Evolutionary conservation across 1,140 invertebrate species (phyloP).

Genomic region (Artemia franciscana): DNA sequence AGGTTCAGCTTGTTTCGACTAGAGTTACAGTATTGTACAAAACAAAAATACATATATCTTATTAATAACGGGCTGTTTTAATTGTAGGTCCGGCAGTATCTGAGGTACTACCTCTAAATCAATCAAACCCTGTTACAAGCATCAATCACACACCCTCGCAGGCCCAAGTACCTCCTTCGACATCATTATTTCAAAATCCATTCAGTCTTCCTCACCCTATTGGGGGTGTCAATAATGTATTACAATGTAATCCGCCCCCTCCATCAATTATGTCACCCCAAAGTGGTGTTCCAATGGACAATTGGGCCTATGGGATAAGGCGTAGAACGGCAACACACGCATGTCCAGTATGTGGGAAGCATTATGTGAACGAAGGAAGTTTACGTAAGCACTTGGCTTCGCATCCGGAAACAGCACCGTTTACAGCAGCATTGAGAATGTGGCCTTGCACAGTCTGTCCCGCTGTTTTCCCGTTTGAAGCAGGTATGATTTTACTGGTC

Average conservation of each 20-base stretch:
- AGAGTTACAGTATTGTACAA: too few species aligned
- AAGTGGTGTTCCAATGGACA: not conserved
- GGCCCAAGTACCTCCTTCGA: not conserved
- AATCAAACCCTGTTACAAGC: not conserved
- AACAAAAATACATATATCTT: too few species aligned
- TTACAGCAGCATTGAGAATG: slow-evolving; percentile 63
- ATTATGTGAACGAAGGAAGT: slow-evolving; percentile 82
- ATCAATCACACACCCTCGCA: not conserved
- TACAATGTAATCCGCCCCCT: not conserved
- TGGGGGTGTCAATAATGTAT: not conserved
- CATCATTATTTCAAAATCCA: not conserved
- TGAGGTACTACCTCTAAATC: not conserved
- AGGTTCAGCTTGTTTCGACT: too few species aligned
- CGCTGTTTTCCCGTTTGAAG: slow-evolving; percentile 77
- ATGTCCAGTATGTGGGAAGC: slow-evolving; percentile 78
- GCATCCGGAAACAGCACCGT: slow-evolving; percentile 68
- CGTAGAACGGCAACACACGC: slow-evolving; percentile 74
- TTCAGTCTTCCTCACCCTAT: not conserved
- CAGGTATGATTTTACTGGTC: slow-evolving; percentile 35
- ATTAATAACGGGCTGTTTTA: too few species aligned
- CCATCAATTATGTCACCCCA: not conserved
- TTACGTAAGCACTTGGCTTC: slow-evolving; percentile 71
- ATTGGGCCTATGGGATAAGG: slow-evolving; percentile 21
- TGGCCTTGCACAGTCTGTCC: slow-evolving; percentile 84
- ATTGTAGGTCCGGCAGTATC: not conserved